A percentile compares a stretch with the other conserved stretches of the same genome.
These are phyloP conservation scores for Perithous albicinctus DNA, from an alignment of 2,888 invertebrate genomes.

Conservation along the genomic window DNA sequence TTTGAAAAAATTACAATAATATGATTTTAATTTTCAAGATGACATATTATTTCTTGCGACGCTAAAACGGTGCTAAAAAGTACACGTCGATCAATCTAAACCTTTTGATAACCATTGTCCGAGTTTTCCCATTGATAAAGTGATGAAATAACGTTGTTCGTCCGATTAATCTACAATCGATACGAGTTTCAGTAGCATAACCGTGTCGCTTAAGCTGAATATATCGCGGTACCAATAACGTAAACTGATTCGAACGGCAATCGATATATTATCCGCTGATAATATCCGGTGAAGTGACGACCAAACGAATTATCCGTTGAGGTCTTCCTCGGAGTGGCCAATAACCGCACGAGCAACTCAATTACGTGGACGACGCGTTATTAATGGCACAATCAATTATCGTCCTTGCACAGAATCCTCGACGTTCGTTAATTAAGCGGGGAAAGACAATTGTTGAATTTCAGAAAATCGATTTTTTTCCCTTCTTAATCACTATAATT, in stretches of 20 bases:
- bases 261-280: conserved; percentile 57
- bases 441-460: too few relatives aligned
- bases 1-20: too few relatives aligned
- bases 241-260: conserved; percentile 17
- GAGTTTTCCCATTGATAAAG: not conserved
- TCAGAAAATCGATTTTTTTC: too few relatives aligned
- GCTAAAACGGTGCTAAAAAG: not conserved
- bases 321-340: conserved; percentile 28
- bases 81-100: not conserved
- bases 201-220: not conserved
- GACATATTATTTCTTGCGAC: not conserved
- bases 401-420: not conserved
- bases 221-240: conserved; percentile 13
- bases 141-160: not conserved
- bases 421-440: conserved; percentile 2
- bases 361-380: conserved; percentile 43
- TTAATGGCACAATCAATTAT: conserved; percentile 46
- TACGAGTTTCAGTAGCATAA: not conserved
- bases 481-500: too few relatives aligned
- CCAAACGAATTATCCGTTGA: conserved; percentile 53
- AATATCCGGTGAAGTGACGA: conserved; percentile 50
- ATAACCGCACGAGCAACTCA: conserved; percentile 53
- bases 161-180: conserved; percentile 34
- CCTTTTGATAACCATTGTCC: not conserved
- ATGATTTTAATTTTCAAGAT: too few relatives aligned